phyloP scores from a whole-genome alignment of 1,140 invertebrate species.

The Leptinotarsa undecemlineata region DNA sequence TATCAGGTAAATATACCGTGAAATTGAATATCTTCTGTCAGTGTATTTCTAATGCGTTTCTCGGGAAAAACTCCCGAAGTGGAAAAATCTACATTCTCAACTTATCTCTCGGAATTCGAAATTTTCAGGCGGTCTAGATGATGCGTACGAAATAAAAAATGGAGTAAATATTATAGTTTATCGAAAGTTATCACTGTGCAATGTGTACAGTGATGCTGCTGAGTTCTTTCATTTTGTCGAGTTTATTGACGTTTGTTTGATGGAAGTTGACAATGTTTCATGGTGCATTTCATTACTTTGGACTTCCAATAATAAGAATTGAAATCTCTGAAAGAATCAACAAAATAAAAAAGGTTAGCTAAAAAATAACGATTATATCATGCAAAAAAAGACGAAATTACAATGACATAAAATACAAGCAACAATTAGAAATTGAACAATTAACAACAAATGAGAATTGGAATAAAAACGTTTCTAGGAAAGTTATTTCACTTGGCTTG shows the following conservation, averaged over 20 bases:
- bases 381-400: too few relatives aligned
- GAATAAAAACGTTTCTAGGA: too few relatives aligned
- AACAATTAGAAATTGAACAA: too few relatives aligned
- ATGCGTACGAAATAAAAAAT: not conserved
- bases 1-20: conserved; percentile 37
- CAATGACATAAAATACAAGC: too few relatives aligned
- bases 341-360: too few relatives aligned
- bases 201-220: not conserved
- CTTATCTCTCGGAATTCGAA: not conserved
- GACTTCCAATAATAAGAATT: too few relatives aligned
- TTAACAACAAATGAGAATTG: too few relatives aligned
- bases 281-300: not conserved
- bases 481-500: too few relatives aligned
- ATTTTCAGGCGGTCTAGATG: not conserved
- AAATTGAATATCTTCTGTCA: conserved; percentile 38
- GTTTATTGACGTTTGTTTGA: not conserved
- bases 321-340: too few relatives aligned
- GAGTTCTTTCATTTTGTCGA: not conserved
- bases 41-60: conserved; percentile 35
- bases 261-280: not conserved
- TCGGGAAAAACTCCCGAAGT: not conserved
- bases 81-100: conserved; percentile 5
- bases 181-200: not conserved
- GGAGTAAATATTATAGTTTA: not conserved
- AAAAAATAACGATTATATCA: too few relatives aligned